These are phyloP conservation scores for Festucalex cinctus DNA, from an alignment of 2,113 vertebrate genomes.

Conservation along the genomic window DNA sequence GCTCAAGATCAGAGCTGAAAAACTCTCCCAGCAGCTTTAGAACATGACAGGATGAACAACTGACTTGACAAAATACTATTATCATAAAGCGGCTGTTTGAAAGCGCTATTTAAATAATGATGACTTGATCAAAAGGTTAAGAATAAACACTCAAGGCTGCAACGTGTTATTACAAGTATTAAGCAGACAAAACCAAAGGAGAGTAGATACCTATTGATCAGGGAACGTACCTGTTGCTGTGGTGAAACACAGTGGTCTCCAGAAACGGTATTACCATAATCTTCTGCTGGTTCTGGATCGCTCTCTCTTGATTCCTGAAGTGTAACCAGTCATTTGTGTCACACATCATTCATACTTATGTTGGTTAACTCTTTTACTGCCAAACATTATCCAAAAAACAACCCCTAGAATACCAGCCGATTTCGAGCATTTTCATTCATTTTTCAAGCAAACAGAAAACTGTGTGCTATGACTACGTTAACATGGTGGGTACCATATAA, in stretches of 20 bases:
- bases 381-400: too few relatives aligned
- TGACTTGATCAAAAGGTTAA: too few relatives aligned
- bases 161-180: neutral
- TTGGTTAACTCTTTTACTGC: too few relatives aligned
- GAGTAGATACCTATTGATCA: neutral
- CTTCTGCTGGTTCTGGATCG: constrained; percentile 48
- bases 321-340: neutral
- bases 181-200: neutral
- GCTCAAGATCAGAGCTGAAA: constrained; percentile 39
- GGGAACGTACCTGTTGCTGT: constrained; percentile 62
- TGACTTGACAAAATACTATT: neutral
- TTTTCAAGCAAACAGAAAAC: too few relatives aligned
- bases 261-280: constrained; percentile 55
- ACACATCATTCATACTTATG: too few relatives aligned
- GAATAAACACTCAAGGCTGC: neutral
- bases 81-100: too few relatives aligned
- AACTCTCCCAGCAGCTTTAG: constrained; percentile 58
- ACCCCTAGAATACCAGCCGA: too few relatives aligned
- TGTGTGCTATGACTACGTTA: too few relatives aligned
- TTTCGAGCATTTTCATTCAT: too few relatives aligned
- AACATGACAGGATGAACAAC: constrained; percentile 15
- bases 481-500: too few relatives aligned
- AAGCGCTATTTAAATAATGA: too few relatives aligned
- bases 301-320: constrained; percentile 66
- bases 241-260: constrained; percentile 66